Evolutionary conservation across 2,797 vertebrate species (phyloP).

Genomic region (Rhynchotus rufescens): DNA sequence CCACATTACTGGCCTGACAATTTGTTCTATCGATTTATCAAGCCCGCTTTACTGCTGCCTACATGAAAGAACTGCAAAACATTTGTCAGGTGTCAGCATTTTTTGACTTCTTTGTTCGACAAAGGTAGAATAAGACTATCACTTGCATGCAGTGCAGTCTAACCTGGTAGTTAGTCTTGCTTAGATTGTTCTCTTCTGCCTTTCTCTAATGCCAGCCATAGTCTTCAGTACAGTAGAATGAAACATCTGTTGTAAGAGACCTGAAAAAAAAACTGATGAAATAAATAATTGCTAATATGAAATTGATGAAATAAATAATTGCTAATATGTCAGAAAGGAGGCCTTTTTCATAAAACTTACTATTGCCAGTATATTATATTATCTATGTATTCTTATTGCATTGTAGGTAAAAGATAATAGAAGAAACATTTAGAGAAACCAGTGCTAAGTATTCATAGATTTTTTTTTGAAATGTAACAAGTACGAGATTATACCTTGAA

Average conservation of each 20-base stretch:
- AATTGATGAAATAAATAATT: not conserved
- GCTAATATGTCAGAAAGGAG: not conserved
- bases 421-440: not conserved
- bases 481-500: not conserved
- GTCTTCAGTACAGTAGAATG: not conserved
- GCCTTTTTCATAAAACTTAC: not conserved
- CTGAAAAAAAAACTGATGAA: not conserved
- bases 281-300: not conserved
- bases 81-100: constrained; percentile 48
- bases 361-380: too few species aligned
- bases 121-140: not conserved
- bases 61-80: constrained; percentile 63
- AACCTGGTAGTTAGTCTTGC: not conserved
- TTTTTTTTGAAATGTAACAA: not conserved
- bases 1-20: constrained; percentile 65
- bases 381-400: not conserved
- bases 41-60: constrained; percentile 41
- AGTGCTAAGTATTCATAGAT: not conserved
- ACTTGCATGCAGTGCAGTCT: not conserved
- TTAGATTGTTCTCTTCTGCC: not conserved
- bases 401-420: not conserved
- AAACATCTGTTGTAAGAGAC: not conserved
- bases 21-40: constrained; percentile 80
- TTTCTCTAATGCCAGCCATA: not conserved
- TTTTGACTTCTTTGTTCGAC: constrained; percentile 36